phyloP scores from a whole-genome alignment of 2,113 vertebrate species.

The Sorex fumeus region DNA sequence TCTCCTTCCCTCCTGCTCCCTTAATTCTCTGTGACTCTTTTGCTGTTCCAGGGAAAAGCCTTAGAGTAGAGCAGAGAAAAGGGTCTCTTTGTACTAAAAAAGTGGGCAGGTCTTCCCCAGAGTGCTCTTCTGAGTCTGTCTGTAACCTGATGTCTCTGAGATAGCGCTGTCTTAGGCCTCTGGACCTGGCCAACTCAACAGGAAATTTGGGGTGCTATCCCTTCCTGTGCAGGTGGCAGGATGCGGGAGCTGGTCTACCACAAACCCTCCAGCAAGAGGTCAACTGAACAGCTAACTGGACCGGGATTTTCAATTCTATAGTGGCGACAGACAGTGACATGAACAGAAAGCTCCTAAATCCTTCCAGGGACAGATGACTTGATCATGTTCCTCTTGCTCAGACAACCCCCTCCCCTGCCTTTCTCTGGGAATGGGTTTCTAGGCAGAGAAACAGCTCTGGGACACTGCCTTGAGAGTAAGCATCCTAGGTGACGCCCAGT shows the following conservation, averaged over 20 bases:
- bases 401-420: not conserved
- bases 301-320: not conserved
- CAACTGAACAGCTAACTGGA: not conserved
- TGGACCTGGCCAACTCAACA: constrained; percentile 47
- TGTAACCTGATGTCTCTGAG: constrained; percentile 42
- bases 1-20: not conserved
- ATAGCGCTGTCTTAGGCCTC: constrained; percentile 17
- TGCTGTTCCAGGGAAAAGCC: constrained; percentile 52
- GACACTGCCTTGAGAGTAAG: too few species aligned
- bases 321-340: not conserved
- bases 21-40: constrained; percentile 55
- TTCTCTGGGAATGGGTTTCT: not conserved
- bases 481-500: too few species aligned
- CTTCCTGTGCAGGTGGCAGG: constrained; percentile 55
- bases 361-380: not conserved
- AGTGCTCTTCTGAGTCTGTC: constrained; percentile 43
- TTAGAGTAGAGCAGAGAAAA: not conserved
- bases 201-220: constrained; percentile 46
- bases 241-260: constrained; percentile 44
- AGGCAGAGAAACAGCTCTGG: not conserved
- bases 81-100: not conserved
- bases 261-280: constrained; percentile 47
- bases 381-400: not conserved
- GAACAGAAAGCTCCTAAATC: not conserved
- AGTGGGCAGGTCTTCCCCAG: not conserved